Conservation (phyloP, 2,113 vertebrate species). For the Pimephales promelas region DNA sequence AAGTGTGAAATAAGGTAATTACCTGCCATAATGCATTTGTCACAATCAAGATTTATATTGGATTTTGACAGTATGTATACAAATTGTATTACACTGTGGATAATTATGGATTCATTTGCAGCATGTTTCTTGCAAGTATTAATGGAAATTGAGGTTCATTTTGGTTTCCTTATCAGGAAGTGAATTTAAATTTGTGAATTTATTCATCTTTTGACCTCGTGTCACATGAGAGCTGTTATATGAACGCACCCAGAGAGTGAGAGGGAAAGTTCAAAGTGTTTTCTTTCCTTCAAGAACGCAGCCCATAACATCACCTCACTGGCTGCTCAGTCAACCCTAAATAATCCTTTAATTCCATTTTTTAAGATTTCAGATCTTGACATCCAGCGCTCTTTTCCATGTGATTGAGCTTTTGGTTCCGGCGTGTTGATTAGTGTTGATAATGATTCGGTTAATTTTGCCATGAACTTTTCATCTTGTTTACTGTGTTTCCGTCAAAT, state of each 20-base stretch:
- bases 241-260: neutral
- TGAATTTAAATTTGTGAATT: neutral
- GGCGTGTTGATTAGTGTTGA: constrained; percentile 31
- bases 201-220: neutral
- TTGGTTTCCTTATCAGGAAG: neutral
- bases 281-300: constrained; percentile 8
- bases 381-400: neutral
- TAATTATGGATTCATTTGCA: neutral
- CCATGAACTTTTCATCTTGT: constrained; percentile 30
- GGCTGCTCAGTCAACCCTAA: constrained; percentile 12
- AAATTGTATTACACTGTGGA: neutral
- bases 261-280: neutral
- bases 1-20: too few relatives aligned
- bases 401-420: neutral
- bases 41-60: neutral
- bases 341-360: constrained; percentile 19
- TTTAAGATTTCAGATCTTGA: neutral
- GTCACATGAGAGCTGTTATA: constrained; percentile 6
- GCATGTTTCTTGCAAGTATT: neutral
- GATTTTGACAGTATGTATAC: neutral
- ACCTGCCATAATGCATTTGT: neutral
- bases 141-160: neutral
- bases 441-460: constrained; percentile 14
- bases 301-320: constrained; percentile 7
- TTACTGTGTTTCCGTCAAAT: constrained; percentile 4